A percentile compares a stretch with the other conserved stretches of the same genome.
Evolutionary conservation across 1,140 invertebrate genomes (phyloP).

Genomic region (Bombus sylvicola): DNA sequence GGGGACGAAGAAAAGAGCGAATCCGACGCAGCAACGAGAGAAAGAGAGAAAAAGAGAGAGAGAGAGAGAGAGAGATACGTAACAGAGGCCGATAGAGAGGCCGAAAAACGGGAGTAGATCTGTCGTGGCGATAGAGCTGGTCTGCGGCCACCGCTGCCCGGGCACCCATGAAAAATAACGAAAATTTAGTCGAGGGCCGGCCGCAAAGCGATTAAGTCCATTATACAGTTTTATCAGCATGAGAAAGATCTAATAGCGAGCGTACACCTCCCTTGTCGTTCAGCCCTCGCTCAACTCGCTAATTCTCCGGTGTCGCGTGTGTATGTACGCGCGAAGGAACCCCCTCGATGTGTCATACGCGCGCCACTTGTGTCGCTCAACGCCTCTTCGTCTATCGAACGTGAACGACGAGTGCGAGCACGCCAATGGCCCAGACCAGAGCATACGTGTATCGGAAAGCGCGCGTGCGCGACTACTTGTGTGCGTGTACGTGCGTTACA

Average conservation of each 20-base stretch:
- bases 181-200: constrained; percentile 78
- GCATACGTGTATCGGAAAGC: no score
- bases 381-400: constrained; percentile 46
- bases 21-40: not conserved
- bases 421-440: not conserved
- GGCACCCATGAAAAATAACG: constrained; percentile 82
- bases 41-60: not conserved
- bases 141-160: constrained; percentile 57
- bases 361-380: constrained; percentile 64
- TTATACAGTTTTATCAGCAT: constrained; percentile 82
- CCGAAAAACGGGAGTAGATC: constrained; percentile 63
- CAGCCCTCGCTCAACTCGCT: constrained; percentile 47
- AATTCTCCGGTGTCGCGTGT: constrained; percentile 59
- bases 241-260: constrained; percentile 82
- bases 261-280: constrained; percentile 39
- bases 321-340: constrained; percentile 30
- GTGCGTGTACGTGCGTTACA: not conserved
- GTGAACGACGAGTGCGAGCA: not conserved
- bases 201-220: constrained; percentile 81
- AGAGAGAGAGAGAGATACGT: not conserved
- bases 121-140: constrained; percentile 64
- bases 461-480: no score
- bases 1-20: constrained; percentile 17
- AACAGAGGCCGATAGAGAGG: constrained; percentile 32
- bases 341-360: constrained; percentile 80